Conservation (phyloP, 2,797 vertebrate species). For the Antennarius maculatus region DNA sequence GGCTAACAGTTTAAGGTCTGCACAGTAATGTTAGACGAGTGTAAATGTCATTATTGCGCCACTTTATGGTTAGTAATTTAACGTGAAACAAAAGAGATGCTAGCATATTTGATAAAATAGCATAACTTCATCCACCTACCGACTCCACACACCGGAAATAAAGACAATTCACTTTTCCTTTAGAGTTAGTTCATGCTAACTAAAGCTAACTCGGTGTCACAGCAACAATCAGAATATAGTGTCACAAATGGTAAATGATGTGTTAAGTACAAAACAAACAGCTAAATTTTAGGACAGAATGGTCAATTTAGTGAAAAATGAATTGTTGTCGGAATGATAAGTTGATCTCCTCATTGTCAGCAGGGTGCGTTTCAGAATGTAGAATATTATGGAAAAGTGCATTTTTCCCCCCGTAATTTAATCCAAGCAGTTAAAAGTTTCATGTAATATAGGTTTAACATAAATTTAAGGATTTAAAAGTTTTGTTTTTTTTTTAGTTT, state of each 20-base stretch:
- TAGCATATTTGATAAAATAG: background rate
- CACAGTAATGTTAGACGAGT: background rate
- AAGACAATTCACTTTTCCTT: background rate
- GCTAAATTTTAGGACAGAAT: background rate
- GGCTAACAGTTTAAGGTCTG: slow-evolving; percentile 36
- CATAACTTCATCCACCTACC: background rate
- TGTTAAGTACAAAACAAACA: too few species aligned
- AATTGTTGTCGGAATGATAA: background rate
- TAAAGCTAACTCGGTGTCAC: background rate
- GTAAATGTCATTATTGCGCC: background rate
- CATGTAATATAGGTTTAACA: too few species aligned
- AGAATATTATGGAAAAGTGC: too few species aligned
- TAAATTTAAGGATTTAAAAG: too few species aligned
- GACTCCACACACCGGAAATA: background rate
- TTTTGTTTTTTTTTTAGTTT: too few species aligned
- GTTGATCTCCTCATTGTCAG: too few species aligned
- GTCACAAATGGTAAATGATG: background rate
- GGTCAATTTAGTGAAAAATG: background rate
- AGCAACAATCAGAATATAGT: background rate
- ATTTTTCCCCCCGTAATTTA: too few species aligned
- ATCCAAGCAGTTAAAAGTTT: too few species aligned
- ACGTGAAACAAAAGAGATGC: too few species aligned
- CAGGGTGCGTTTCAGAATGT: too few species aligned
- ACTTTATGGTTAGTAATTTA: too few species aligned
- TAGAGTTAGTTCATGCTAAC: background rate